Percentiles rank a stretch among this genome's conserved stretches.
phyloP scores from a whole-genome alignment of 2,113 vertebrate species.

The Apteryx mantelli region DNA sequence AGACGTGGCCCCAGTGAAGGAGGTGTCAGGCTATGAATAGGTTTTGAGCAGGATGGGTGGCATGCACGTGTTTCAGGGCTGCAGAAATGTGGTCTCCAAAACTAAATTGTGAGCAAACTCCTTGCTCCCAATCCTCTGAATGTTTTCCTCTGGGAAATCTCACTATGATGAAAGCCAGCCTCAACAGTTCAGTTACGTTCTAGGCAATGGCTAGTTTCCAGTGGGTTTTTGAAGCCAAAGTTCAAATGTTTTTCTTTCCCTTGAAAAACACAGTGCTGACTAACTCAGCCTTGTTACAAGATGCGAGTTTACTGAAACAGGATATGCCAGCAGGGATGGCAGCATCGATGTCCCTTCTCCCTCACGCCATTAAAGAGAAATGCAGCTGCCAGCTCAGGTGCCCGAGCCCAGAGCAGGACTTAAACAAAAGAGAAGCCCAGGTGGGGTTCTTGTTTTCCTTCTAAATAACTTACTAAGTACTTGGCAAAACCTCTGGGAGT shows the following conservation, averaged over 20 bases:
- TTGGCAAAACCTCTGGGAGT: slow-evolving; percentile 49
- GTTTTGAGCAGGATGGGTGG: background rate
- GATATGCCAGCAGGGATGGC: slow-evolving; percentile 47
- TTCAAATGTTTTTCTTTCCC: slow-evolving; percentile 21
- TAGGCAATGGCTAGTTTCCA: background rate
- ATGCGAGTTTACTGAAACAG: slow-evolving; percentile 45
- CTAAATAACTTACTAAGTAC: slow-evolving; percentile 50
- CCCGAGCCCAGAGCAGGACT: background rate
- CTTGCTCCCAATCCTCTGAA: background rate
- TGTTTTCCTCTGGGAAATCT: slow-evolving; percentile 20
- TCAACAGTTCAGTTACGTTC: slow-evolving; percentile 5
- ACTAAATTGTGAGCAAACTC: background rate
- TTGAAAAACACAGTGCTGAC: background rate
- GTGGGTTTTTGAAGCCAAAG: slow-evolving; percentile 36
- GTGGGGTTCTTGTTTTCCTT: slow-evolving; percentile 45
- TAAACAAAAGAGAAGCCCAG: slow-evolving; percentile 53
- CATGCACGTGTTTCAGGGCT: background rate
- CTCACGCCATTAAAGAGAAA: slow-evolving; percentile 19
- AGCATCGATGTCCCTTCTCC: slow-evolving; percentile 42
- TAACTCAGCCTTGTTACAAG: slow-evolving; percentile 27
- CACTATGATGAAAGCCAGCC: background rate
- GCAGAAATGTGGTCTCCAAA: background rate
- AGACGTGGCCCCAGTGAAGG: background rate
- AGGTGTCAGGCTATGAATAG: background rate
- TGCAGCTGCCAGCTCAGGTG: slow-evolving; percentile 57